A percentile compares a stretch with the other conserved stretches of the same genome.
These are phyloP conservation scores for Centropyge bicolor DNA, from an alignment of 2,797 vertebrate species.

Conservation along the genomic window DNA sequence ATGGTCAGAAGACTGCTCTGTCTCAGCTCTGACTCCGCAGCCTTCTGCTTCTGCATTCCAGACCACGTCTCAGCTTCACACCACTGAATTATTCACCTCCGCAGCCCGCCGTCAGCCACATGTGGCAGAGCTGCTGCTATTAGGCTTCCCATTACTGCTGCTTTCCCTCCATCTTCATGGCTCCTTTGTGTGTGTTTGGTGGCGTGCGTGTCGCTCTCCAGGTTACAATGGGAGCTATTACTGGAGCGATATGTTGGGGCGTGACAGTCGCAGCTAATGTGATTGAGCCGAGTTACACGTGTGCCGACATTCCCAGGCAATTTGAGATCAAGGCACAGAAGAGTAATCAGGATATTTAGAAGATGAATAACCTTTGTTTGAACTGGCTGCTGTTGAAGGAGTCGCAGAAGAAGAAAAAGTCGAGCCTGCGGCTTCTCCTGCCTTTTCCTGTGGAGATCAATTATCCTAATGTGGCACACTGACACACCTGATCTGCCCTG, in stretches of 20 bases:
- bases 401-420: conserved; percentile 10
- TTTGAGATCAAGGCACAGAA: conserved; percentile 15
- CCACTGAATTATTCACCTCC: conserved; percentile 74
- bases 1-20: no score
- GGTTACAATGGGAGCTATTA: conserved; percentile 36
- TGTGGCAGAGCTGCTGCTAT: conserved; percentile 62
- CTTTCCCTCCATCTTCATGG: conserved; percentile 36
- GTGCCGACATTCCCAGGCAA: neutral
- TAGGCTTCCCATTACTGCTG: conserved; percentile 54
- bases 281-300: conserved; percentile 16
- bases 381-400: conserved; percentile 22
- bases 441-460: conserved; percentile 13
- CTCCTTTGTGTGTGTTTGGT: conserved; percentile 40
- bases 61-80: conserved; percentile 59
- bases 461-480: conserved; percentile 38
- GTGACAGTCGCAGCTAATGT: conserved; percentile 42
- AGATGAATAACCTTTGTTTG: conserved; percentile 48
- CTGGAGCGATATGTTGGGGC: conserved; percentile 26
- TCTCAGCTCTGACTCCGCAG: conserved; percentile 26
- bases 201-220: conserved; percentile 1
- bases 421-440: neutral
- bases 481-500: conserved; percentile 12
- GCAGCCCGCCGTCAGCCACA: conserved; percentile 59
- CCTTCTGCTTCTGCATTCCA: conserved; percentile 57
- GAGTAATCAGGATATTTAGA: conserved; percentile 28